These are phyloP conservation scores for Callipepla californica DNA, from an alignment of 2,113 vertebrate species.

Conservation along the genomic window DNA sequence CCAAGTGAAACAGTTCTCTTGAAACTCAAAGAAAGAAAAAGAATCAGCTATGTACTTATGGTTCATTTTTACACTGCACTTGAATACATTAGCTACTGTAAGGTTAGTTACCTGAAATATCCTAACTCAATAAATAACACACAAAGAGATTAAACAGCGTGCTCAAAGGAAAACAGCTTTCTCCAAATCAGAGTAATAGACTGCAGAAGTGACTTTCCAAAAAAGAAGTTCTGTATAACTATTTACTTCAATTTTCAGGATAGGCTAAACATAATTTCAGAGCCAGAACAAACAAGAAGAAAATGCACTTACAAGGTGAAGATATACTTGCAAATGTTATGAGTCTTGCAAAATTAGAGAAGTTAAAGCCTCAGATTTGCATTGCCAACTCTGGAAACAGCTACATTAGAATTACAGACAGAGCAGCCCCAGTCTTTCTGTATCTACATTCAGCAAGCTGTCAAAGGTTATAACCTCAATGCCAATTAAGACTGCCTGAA, in stretches of 20 bases:
- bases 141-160: not conserved
- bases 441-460: not conserved
- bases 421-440: not conserved
- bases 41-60: not conserved
- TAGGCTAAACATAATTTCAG: not conserved
- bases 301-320: not conserved
- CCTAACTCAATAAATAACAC: not conserved
- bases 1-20: not conserved
- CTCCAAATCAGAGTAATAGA: not conserved
- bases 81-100: not conserved
- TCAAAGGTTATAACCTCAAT: slow-evolving; percentile 25
- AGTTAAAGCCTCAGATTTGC: not conserved
- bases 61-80: not conserved
- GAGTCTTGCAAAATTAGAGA: not conserved
- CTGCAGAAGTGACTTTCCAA: not conserved
- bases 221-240: not conserved
- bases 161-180: not conserved
- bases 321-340: not conserved
- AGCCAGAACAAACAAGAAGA: not conserved
- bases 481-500: slow-evolving; percentile 9
- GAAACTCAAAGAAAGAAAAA: not conserved
- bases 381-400: not conserved
- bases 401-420: not conserved
- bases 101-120: not conserved
- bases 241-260: not conserved